phyloP scores from a whole-genome alignment of 1,140 invertebrate species.

The Medauroidea extradentata region DNA sequence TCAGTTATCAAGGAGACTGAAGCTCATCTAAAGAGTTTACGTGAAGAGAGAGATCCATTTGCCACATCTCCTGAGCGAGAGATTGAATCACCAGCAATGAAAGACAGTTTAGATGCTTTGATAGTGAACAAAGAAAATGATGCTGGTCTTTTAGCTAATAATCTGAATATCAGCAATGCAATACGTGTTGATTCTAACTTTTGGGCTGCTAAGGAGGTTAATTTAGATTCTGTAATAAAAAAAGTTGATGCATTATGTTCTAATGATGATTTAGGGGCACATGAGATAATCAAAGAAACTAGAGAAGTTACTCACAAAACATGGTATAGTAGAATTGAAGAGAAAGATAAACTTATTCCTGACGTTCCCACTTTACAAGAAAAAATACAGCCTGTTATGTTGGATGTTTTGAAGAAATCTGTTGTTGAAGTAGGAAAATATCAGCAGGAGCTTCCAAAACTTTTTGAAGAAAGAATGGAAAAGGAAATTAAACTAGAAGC shows the following conservation, averaged over 20 bases:
- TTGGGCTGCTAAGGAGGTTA: slow-evolving; percentile 71
- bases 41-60: slow-evolving; percentile 6
- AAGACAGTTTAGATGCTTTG: neutral
- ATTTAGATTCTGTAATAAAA: slow-evolving; percentile 74
- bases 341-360: neutral
- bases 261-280: slow-evolving; percentile 35
- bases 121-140: neutral
- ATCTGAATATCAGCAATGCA: neutral
- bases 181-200: slow-evolving; percentile 2
- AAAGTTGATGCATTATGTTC: slow-evolving; percentile 62
- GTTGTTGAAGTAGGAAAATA: neutral
- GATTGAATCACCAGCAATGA: neutral
- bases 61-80: neutral
- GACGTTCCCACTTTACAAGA: neutral
- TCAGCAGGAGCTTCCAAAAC: neutral
- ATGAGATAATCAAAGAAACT: too few species aligned
- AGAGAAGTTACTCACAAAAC: neutral
- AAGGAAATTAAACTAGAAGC: too few species aligned
- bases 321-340: slow-evolving; percentile 6
- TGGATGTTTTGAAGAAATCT: too few species aligned
- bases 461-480: neutral
- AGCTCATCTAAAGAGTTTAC: neutral
- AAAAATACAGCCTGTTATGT: too few species aligned
- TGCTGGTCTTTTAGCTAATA: neutral
- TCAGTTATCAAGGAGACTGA: slow-evolving; percentile 14